Conservation (phyloP, 1,140 invertebrate genomes). For the Drosophila jambulina region DNA sequence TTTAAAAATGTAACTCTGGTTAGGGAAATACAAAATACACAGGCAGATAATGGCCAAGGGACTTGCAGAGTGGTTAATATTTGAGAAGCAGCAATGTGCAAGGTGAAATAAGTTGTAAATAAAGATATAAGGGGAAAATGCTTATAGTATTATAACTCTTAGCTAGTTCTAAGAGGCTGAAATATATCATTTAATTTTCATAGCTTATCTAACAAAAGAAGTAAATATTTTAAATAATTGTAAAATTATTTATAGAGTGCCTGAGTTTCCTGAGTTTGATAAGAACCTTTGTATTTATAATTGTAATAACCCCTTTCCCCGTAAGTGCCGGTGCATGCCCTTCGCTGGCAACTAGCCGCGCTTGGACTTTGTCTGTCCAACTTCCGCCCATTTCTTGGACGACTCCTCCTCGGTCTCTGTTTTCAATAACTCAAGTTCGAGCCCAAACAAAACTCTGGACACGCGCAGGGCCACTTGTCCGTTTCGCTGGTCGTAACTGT, state of each 20-base stretch:
- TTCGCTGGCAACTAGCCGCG: conserved; percentile 18
- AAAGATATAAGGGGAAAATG: background rate
- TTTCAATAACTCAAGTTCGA: conserved; percentile 65
- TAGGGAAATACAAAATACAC: background rate
- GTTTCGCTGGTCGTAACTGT: conserved; percentile 61
- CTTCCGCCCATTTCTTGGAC: conserved; percentile 56
- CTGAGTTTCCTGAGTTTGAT: too few relatives aligned
- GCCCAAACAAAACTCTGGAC: conserved; percentile 30
- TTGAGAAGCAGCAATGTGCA: background rate
- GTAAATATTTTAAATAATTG: background rate
- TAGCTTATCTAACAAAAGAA: background rate
- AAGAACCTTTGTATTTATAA: conserved; percentile 7
- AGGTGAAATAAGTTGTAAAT: background rate
- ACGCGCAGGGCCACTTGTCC: conserved; percentile 72
- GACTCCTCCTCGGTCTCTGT: conserved; percentile 19
- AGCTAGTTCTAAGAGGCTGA: background rate
- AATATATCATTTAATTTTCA: background rate
- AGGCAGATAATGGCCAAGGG: background rate
- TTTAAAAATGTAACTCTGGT: conserved; percentile 10
- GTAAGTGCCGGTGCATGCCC: conserved; percentile 14
- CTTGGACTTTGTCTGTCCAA: conserved; percentile 66
- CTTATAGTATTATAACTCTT: background rate
- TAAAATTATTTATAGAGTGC: background rate
- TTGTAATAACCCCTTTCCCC: background rate
- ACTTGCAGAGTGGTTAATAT: background rate